These are phyloP conservation scores for Hesperophylax magnus DNA, from an alignment of 1,140 invertebrate genomes.

Conservation along the genomic window DNA sequence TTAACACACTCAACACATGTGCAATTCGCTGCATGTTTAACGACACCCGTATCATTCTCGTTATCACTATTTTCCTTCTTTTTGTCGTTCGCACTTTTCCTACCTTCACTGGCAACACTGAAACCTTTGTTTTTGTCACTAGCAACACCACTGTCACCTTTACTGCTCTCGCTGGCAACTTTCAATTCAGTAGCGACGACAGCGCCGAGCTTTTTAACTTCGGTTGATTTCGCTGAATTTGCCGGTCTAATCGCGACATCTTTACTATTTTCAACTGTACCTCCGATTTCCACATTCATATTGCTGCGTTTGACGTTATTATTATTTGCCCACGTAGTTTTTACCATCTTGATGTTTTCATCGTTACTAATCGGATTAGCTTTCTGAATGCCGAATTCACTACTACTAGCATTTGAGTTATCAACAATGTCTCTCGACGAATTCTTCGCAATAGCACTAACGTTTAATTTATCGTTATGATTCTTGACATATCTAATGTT, in stretches of 20 bases:
- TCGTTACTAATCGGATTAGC: too few relatives aligned
- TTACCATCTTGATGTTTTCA: too few relatives aligned
- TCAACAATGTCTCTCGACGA: not conserved
- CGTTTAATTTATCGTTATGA: not conserved
- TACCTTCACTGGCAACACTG: too few relatives aligned
- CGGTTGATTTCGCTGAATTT: too few relatives aligned
- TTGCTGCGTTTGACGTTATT: conserved; percentile 25
- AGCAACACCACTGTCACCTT: not conserved
- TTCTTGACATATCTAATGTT: not conserved
- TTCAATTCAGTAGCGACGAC: too few relatives aligned
- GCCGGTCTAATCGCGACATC: too few relatives aligned
- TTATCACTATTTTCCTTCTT: not conserved
- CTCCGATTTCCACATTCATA: conserved; percentile 14
- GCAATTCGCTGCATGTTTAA: not conserved
- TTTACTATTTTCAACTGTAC: not conserved
- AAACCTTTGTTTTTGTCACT: conserved; percentile 2
- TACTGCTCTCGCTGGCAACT: too few relatives aligned
- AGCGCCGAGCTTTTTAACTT: too few relatives aligned
- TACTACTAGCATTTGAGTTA: too few relatives aligned
- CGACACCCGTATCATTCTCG: not conserved
- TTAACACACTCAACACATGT: not conserved
- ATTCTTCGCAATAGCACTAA: not conserved
- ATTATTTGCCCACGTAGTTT: not conserved
- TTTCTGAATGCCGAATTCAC: too few relatives aligned
- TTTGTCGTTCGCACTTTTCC: not conserved